These are phyloP conservation scores for Sphenopsis melanotis DNA, from an alignment of 2,797 vertebrate genomes.

Conservation along the genomic window DNA sequence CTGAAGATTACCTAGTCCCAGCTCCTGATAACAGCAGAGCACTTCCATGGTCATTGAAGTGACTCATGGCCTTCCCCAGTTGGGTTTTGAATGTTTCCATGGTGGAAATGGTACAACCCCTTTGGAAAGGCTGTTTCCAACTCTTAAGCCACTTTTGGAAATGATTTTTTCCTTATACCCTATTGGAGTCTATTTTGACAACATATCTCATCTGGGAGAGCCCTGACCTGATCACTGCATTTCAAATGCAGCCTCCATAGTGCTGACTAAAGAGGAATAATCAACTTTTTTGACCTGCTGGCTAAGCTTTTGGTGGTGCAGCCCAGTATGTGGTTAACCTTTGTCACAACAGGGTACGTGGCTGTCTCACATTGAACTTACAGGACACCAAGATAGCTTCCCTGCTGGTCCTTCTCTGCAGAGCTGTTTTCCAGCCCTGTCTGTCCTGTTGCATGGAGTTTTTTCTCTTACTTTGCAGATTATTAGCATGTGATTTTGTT, in stretches of 20 bases:
- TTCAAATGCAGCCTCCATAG: neutral
- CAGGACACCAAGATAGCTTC: neutral
- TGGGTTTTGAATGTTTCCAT: neutral
- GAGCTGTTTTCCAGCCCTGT: neutral
- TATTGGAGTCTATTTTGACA: neutral
- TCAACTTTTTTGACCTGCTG: neutral
- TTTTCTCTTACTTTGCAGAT: neutral
- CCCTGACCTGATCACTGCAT: neutral
- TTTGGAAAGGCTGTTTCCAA: neutral
- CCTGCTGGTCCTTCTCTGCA: neutral
- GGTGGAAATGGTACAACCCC: neutral
- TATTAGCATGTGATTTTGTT: neutral
- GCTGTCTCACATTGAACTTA: neutral
- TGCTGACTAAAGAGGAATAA: constrained; percentile 31
- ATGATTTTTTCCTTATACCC: neutral
- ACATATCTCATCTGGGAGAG: neutral
- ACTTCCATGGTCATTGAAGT: neutral
- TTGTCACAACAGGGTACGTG: neutral
- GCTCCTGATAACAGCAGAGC: neutral
- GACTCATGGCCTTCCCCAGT: neutral
- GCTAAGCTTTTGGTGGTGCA: constrained; percentile 11
- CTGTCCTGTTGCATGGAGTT: neutral
- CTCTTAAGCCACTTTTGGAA: neutral
- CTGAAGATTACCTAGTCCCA: neutral
- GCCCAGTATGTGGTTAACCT: neutral